These are phyloP conservation scores for Acanthosoma haemorrhoidale DNA, from an alignment of 2,888 invertebrate genomes.

Conservation along the genomic window DNA sequence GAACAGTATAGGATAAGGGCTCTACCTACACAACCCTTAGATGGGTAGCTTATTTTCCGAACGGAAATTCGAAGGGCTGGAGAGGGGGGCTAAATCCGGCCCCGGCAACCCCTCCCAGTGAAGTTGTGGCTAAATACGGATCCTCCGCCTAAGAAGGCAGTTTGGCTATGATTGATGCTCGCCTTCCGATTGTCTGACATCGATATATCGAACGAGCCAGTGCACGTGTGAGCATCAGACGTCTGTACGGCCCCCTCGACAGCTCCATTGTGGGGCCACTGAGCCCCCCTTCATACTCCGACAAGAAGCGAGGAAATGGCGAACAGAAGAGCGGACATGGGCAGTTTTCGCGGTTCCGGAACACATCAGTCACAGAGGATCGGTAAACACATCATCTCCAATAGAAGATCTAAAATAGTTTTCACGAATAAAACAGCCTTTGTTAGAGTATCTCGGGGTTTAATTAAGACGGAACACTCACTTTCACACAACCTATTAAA, in stretches of 20 bases:
- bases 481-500: no score
- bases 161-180: not conserved
- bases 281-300: not conserved
- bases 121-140: conserved; percentile 5
- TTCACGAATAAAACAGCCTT: no score
- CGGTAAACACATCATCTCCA: no score
- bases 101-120: not conserved
- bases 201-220: not conserved
- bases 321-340: not conserved
- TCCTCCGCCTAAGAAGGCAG: not conserved
- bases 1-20: no score
- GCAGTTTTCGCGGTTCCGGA: not conserved
- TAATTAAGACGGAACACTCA: no score
- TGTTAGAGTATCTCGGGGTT: no score
- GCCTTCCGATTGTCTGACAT: not conserved
- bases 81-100: not conserved
- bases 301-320: not conserved
- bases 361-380: not conserved
- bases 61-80: conserved; percentile 11
- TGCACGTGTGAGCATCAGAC: not conserved
- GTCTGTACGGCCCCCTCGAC: not conserved
- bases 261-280: not conserved
- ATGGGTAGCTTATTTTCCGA: not conserved
- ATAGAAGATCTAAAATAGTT: no score
- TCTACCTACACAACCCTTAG: no score